Evolutionary conservation across 2,797 vertebrate genomes (phyloP).

Genomic region (Oreochromis mossambicus): DNA sequence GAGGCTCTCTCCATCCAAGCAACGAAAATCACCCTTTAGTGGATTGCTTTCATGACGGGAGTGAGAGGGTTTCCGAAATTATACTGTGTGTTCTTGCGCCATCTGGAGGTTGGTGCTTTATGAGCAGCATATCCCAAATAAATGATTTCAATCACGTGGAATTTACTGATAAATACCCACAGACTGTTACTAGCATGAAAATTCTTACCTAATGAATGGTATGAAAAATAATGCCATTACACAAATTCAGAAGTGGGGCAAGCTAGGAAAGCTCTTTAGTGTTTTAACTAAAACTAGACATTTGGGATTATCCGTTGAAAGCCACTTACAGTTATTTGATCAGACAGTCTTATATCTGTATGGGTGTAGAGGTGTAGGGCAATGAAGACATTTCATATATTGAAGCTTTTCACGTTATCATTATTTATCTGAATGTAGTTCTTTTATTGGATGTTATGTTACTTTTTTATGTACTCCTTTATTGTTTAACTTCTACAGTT

Average conservation of each 20-base stretch:
- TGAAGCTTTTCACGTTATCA: not conserved
- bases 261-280: not conserved
- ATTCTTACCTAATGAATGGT: not conserved
- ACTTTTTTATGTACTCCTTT: not conserved
- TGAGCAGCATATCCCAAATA: no score
- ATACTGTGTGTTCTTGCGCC: constrained; percentile 56
- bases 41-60: not conserved
- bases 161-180: not conserved
- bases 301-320: not conserved
- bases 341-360: not conserved
- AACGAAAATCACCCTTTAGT: not conserved
- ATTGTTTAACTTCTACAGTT: not conserved
- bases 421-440: not conserved
- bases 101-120: constrained; percentile 54
- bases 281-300: not conserved
- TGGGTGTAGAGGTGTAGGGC: not conserved
- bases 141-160: not conserved
- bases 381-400: not conserved
- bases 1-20: not conserved
- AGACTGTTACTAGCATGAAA: not conserved
- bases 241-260: not conserved
- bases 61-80: not conserved
- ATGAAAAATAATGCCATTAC: not conserved
- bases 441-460: not conserved
- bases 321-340: not conserved